Evolutionary conservation across 2,888 invertebrate species (phyloP).

Genomic region (Plutella xylostella): DNA sequence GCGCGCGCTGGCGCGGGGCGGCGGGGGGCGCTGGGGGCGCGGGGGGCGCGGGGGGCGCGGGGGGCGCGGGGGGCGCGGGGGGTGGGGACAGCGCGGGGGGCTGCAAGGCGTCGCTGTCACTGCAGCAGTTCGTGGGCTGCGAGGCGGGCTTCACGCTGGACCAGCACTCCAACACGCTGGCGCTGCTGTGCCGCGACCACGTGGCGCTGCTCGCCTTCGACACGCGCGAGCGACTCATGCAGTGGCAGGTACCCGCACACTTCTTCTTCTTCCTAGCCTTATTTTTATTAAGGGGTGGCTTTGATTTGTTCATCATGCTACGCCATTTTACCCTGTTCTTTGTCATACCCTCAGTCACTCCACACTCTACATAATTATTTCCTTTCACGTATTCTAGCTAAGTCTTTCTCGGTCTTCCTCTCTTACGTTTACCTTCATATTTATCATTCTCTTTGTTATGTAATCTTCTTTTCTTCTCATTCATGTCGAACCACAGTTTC

Average conservation of each 20-base stretch:
- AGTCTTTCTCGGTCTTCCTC: too few relatives aligned
- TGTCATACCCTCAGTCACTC: too few relatives aligned
- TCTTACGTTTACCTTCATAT: too few relatives aligned
- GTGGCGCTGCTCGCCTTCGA: constrained; percentile 89
- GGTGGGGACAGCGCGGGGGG: constrained; percentile 74
- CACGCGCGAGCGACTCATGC: constrained; percentile 86
- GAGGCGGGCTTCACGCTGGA: constrained; percentile 90
- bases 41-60: constrained; percentile 77
- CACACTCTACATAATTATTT: too few relatives aligned
- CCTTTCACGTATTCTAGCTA: too few relatives aligned
- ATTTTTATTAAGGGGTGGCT: too few relatives aligned
- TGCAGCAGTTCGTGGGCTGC: constrained; percentile 86
- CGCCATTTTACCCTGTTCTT: too few relatives aligned
- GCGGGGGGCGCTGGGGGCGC: constrained; percentile 62
- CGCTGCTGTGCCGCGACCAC: constrained; percentile 88
- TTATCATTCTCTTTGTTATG: too few relatives aligned
- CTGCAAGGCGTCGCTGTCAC: constrained; percentile 85
- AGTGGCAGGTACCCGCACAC: constrained; percentile 86
- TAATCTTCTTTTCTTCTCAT: too few relatives aligned
- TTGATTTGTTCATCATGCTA: too few relatives aligned
- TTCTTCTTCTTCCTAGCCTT: too few relatives aligned
- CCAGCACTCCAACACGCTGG: constrained; percentile 91
- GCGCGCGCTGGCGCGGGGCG: constrained; percentile 73
- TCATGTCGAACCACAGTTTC: too few relatives aligned
- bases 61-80: constrained; percentile 45